Conservation (phyloP, 2,797 vertebrate genomes). For the Chaunax sp. region DNA sequence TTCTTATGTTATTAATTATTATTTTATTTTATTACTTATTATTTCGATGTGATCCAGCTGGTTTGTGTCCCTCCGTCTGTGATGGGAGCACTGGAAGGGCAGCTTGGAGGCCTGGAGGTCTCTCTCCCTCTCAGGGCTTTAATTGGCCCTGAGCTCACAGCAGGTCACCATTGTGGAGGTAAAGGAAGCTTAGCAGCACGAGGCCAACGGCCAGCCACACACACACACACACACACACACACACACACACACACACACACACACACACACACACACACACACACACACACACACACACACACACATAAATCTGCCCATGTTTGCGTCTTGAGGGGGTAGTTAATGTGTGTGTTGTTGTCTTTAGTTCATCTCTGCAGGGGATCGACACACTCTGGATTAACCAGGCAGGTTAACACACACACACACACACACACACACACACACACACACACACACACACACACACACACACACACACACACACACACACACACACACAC, state of each 20-base stretch:
- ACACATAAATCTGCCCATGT: conserved; percentile 4
- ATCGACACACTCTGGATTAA: conserved; percentile 55
- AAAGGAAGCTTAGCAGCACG: conserved; percentile 88
- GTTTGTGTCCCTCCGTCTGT: not conserved
- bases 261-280: conserved; percentile 9
- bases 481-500: too few relatives aligned
- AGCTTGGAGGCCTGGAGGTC: conserved; percentile 36
- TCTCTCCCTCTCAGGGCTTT: conserved; percentile 83
- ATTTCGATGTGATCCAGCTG: too few relatives aligned
- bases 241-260: too few relatives aligned
- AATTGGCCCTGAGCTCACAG: conserved; percentile 89
- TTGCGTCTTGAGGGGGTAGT: conserved; percentile 38
- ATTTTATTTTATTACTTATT: too few relatives aligned
- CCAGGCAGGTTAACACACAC: conserved; percentile 46
- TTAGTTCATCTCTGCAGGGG: conserved; percentile 60
- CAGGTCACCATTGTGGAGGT: conserved; percentile 70
- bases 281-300: not conserved
- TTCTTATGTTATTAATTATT: too few relatives aligned
- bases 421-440: conserved; percentile 37
- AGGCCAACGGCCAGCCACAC: too few relatives aligned
- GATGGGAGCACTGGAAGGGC: conserved; percentile 25
- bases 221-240: too few relatives aligned
- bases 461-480: conserved; percentile 22
- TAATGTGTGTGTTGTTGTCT: conserved; percentile 61
- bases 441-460: conserved; percentile 29